phyloP scores from a whole-genome alignment of 1,140 invertebrate species.

The Augochlora pura region DNA sequence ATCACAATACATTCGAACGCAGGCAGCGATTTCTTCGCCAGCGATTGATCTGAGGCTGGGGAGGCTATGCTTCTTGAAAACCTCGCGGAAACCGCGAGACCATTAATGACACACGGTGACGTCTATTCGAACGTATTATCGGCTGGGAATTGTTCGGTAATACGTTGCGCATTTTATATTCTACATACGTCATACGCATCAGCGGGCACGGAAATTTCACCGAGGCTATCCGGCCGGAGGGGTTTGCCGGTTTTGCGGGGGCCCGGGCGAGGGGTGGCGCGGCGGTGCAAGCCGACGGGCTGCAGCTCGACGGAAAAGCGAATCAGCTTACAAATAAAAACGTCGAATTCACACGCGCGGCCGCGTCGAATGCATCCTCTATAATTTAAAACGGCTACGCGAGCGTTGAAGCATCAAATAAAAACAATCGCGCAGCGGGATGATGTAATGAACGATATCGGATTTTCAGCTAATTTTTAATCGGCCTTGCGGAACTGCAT shows the following conservation, averaged over 20 bases:
- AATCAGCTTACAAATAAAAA: constrained; percentile 66
- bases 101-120: constrained; percentile 61
- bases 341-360: constrained; percentile 55
- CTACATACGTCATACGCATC: constrained; percentile 65
- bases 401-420: constrained; percentile 59
- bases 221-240: not conserved
- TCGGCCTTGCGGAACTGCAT: constrained; percentile 8
- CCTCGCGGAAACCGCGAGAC: constrained; percentile 32
- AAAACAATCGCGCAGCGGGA: constrained; percentile 52
- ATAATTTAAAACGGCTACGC: constrained; percentile 60
- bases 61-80: not conserved
- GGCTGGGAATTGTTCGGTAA: constrained; percentile 59
- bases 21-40: no score
- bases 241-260: not conserved
- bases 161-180: constrained; percentile 68
- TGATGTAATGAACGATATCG: constrained; percentile 63
- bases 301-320: constrained; percentile 50
- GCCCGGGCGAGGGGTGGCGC: not conserved
- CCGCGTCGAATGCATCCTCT: constrained; percentile 55
- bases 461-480: constrained; percentile 56
- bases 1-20: no score
- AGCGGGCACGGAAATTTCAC: constrained; percentile 57
- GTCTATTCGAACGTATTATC: constrained; percentile 60
- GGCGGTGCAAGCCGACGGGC: no score
- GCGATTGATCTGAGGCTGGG: not conserved